phyloP scores from a whole-genome alignment of 2,113 vertebrate species.

The Lophura nycthemera region DNA sequence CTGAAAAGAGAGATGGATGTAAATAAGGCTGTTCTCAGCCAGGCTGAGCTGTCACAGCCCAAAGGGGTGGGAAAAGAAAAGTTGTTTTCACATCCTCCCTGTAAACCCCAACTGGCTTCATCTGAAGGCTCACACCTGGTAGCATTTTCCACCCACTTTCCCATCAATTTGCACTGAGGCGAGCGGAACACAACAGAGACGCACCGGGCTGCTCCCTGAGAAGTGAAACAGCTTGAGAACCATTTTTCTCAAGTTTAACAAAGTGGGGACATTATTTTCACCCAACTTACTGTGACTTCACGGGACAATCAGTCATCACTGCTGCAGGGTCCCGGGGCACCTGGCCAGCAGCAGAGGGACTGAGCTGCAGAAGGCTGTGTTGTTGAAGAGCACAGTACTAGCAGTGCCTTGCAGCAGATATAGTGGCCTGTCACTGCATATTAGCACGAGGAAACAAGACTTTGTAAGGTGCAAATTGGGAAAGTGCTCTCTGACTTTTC shows the following conservation, averaged over 20 bases:
- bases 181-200: not conserved
- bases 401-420: not conserved
- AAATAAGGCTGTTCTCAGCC: not conserved
- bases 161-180: not conserved
- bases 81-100: not conserved
- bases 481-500: not conserved
- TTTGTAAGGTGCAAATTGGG: not conserved
- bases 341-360: not conserved
- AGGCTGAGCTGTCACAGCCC: not conserved
- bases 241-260: constrained; percentile 40
- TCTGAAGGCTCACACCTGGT: not conserved
- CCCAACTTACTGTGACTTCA: not conserved
- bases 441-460: not conserved
- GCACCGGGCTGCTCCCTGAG: not conserved
- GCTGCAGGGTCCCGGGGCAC: not conserved
- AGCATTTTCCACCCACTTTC: not conserved
- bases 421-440: accelerated
- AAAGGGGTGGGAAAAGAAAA: not conserved
- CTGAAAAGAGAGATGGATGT: not conserved
- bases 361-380: not conserved
- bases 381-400: accelerated
- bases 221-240: not conserved
- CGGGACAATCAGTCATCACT: not conserved
- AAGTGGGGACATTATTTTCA: constrained; percentile 20
- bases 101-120: not conserved